These are phyloP conservation scores for Trichoplusia ni DNA, from an alignment of 1,140 invertebrate species.

Conservation along the genomic window DNA sequence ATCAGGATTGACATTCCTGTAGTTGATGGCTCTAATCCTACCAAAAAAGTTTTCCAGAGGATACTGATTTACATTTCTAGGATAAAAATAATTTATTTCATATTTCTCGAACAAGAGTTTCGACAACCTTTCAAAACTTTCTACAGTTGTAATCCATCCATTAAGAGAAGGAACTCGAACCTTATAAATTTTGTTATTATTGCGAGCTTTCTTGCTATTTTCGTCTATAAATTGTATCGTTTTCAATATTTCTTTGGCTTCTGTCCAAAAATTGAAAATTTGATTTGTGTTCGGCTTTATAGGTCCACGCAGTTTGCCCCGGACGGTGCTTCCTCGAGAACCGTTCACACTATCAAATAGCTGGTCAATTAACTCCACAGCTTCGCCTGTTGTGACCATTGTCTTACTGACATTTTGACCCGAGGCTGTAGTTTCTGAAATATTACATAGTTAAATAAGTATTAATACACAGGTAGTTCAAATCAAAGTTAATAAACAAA, in stretches of 20 bases:
- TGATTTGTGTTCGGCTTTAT: slow-evolving; percentile 20
- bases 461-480: too few relatives aligned
- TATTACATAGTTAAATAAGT: neutral
- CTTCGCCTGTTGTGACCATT: slow-evolving; percentile 29
- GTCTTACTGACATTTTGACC: neutral
- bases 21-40: slow-evolving; percentile 29
- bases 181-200: neutral
- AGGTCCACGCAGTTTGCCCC: slow-evolving; percentile 32
- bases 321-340: slow-evolving; percentile 9
- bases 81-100: slow-evolving; percentile 31
- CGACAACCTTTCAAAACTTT: slow-evolving; percentile 31
- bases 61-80: neutral
- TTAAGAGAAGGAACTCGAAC: slow-evolving; percentile 16
- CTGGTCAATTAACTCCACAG: slow-evolving; percentile 32
- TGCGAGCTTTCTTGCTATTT: slow-evolving; percentile 22
- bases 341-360: slow-evolving; percentile 38
- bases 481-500: too few relatives aligned
- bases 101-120: slow-evolving; percentile 34
- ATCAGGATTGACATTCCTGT: slow-evolving; percentile 31
- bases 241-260: slow-evolving; percentile 30
- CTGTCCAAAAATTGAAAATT: slow-evolving; percentile 30
- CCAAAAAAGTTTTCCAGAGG: slow-evolving; percentile 7
- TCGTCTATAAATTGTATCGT: slow-evolving; percentile 3
- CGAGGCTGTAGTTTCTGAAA: neutral
- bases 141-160: slow-evolving; percentile 31